Evolutionary conservation across 2,797 vertebrate species (phyloP), one percentile per base, ranked within the genome.

Genomic region (Vipera ursinii): DNA sequence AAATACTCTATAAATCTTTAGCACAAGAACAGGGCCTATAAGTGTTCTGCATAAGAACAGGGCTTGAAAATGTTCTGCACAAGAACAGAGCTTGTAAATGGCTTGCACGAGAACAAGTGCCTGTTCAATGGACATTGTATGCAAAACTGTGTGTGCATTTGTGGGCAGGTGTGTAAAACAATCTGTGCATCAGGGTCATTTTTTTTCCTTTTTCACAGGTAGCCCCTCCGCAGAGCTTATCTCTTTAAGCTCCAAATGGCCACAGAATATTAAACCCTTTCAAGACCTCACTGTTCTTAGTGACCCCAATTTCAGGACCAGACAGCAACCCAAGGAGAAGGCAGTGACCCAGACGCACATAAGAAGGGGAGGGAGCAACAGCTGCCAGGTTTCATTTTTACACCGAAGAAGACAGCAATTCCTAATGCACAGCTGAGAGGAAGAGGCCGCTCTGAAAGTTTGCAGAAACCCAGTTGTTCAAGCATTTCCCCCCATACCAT

Each of bases 181-280:
- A 86, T 69, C 38, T 69, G 48, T 44, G 14, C 57, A 48, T 65
- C 87, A 86, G 59, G 61, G 1, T 15, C 78, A 28, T 82, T 85
- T 63, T 51, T 26, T 53, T 82, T n/a, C 44, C 73, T 44, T 65
- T 55, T 4, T 22, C 57, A 55, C n/a, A 89, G 60, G 53, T 55
- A 55, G 63, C 85, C 89, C 88, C 65, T 90, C 86, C 5, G 24
- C 2, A 59, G 93, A 90, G 89, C 92, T 92, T 92, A 92, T 60
- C 44, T 90, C 44, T 85, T 89, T 87, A 91, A 87, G 91, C 93
- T 89, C 91, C 89, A 94, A 90, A 82, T 73, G 89, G 86, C 73
- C 53, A 86, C 90, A 91, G 89, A 94, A 92, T 92, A 89, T 94
- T 92, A 92, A 93, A 93, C 53, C 86, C 55, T 59, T 91, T 92